Conservation (phyloP, 1,140 invertebrate genomes). For the Nephila pilipes region DNA sequence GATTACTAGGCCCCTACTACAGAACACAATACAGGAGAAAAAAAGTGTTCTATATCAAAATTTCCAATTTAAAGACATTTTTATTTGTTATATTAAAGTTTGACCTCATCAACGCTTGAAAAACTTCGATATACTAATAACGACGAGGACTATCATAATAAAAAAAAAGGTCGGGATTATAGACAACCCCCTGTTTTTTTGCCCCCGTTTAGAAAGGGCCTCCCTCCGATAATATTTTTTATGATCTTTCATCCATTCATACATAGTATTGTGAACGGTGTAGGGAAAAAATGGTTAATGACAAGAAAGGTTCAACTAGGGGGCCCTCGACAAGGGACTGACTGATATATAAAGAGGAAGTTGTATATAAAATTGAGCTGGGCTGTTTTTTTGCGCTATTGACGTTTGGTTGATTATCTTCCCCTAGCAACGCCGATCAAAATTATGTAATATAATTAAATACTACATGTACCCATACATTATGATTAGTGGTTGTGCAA, state of each 20-base stretch:
- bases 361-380: neutral
- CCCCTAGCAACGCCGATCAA: no score
- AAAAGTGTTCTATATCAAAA: neutral
- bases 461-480: no score
- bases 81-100: constrained; percentile 10
- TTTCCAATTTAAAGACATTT: constrained; percentile 32
- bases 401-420: neutral
- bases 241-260: neutral
- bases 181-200: neutral
- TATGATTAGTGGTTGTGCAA: no score
- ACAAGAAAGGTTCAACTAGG: neutral
- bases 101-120: constrained; percentile 39
- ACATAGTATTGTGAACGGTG: neutral
- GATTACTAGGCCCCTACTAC: neutral
- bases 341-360: neutral
- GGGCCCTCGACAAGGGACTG: neutral
- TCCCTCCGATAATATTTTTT: constrained; percentile 26
- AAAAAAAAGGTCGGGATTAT: neutral
- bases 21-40: neutral
- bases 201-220: neutral
- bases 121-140: neutral
- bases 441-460: no score
- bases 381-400: neutral
- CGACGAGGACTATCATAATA: neutral
- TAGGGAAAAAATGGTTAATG: neutral